Conservation (phyloP, 2,113 vertebrate genomes). For the Amblyopsis rosae region DNA sequence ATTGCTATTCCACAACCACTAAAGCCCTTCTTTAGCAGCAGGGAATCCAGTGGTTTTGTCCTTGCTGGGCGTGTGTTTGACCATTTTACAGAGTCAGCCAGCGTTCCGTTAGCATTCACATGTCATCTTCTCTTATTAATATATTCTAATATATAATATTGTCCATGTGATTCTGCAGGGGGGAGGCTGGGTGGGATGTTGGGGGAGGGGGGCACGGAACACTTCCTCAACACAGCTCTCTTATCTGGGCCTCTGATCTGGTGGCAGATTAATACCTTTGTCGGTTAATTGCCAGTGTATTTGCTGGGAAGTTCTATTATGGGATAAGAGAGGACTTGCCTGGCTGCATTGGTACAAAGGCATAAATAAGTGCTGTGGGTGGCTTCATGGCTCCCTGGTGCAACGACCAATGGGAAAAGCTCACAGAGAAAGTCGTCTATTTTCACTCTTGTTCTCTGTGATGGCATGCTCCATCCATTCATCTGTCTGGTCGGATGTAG, state of each 20-base stretch:
- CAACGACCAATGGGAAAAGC: constrained; percentile 52
- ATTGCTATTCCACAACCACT: neutral
- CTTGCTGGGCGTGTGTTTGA: constrained; percentile 6
- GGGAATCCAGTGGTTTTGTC: constrained; percentile 22
- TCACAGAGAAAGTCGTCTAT: constrained; percentile 47
- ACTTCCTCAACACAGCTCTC: constrained; percentile 22
- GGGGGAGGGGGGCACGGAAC: constrained; percentile 35
- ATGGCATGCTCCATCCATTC: constrained; percentile 25
- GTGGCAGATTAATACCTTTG: constrained; percentile 18
- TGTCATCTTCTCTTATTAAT: constrained; percentile 75
- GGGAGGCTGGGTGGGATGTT: constrained; percentile 14
- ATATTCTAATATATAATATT: neutral
- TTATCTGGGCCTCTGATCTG: constrained; percentile 18
- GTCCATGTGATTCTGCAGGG: too few species aligned
- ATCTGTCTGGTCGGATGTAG: constrained; percentile 13
- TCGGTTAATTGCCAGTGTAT: constrained; percentile 13
- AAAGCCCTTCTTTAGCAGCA: constrained; percentile 30
- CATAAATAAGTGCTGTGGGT: constrained; percentile 37
- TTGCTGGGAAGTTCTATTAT: constrained; percentile 22
- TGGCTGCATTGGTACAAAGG: constrained; percentile 24
- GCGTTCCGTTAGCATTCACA: constrained; percentile 66
- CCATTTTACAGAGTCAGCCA: constrained; percentile 37
- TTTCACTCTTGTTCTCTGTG: constrained; percentile 45
- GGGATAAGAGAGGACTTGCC: constrained; percentile 23
- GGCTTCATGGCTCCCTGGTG: constrained; percentile 22